These are phyloP conservation scores for Ophiodon elongatus DNA, from an alignment of 2,113 vertebrate genomes.

Conservation along the genomic window DNA sequence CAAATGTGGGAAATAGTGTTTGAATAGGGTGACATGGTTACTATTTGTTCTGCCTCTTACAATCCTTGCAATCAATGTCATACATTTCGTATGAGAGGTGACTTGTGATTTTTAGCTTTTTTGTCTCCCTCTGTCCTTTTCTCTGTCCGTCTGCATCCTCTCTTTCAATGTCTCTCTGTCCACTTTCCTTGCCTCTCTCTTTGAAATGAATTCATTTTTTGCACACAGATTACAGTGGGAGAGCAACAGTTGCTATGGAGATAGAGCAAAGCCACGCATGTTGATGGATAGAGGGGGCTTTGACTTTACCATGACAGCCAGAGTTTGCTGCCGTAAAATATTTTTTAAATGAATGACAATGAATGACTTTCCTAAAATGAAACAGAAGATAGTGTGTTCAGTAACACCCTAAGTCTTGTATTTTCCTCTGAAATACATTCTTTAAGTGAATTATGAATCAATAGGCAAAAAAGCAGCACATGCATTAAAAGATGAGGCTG, in stretches of 20 bases:
- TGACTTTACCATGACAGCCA: conserved; percentile 20
- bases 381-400: background rate
- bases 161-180: conserved; percentile 34
- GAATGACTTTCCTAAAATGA: background rate
- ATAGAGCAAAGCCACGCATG: conserved; percentile 78
- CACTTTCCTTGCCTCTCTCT: conserved; percentile 47
- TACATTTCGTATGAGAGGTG: conserved; percentile 13
- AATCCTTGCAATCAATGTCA: conserved; percentile 21
- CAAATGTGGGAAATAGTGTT: conserved; percentile 28
- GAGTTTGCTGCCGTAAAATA: conserved; percentile 39
- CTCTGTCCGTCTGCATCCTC: conserved; percentile 20
- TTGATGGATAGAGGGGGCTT: conserved; percentile 59
- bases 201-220: conserved; percentile 64
- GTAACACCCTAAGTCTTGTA: background rate
- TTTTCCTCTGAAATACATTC: background rate
- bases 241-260: conserved; percentile 86
- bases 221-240: conserved; percentile 69
- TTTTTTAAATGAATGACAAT: conserved; percentile 13
- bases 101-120: conserved; percentile 30
- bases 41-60: conserved; percentile 40
- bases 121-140: background rate
- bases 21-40: conserved; percentile 15
- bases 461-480: background rate
- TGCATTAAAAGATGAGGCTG: background rate
- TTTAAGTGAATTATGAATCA: background rate